Percentiles rank a stretch among this genome's conserved stretches.
Evolutionary conservation across 2,888 invertebrate species (phyloP).

Genomic region (Ashinkailepas kermadecensis): DNA sequence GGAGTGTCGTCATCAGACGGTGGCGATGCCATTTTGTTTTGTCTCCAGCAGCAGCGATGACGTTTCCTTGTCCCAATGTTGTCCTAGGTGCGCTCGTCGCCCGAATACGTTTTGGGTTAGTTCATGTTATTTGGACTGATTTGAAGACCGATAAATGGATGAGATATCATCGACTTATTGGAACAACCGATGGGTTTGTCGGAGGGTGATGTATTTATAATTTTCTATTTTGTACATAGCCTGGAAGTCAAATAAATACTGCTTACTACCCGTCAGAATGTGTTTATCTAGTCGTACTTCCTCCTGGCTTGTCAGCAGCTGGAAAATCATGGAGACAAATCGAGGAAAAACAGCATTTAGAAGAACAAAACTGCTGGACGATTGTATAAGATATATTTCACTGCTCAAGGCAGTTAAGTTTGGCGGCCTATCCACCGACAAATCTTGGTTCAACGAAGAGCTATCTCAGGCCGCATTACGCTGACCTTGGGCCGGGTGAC

Average conservation of each 20-base stretch:
- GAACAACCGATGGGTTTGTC: neutral
- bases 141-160: neutral
- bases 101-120: neutral
- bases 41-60: neutral
- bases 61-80: neutral
- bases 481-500: too few species aligned
- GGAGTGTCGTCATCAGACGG: neutral
- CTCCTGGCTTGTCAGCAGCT: neutral
- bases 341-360: too few species aligned
- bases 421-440: too few species aligned
- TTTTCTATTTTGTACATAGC: slow-evolving; percentile 19
- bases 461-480: too few species aligned
- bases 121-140: neutral
- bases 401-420: too few species aligned
- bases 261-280: neutral
- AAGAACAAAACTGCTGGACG: too few species aligned
- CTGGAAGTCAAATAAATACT: slow-evolving; percentile 1
- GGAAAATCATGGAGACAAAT: too few species aligned
- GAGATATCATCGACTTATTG: neutral
- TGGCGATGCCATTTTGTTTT: too few species aligned
- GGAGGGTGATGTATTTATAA: neutral
- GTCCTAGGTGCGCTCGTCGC: neutral
- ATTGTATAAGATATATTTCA: too few species aligned
- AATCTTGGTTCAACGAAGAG: too few species aligned
- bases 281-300: neutral